Evolutionary conservation across 2,888 invertebrate genomes (phyloP).

Genomic region (Megastigmus dorsalis): DNA sequence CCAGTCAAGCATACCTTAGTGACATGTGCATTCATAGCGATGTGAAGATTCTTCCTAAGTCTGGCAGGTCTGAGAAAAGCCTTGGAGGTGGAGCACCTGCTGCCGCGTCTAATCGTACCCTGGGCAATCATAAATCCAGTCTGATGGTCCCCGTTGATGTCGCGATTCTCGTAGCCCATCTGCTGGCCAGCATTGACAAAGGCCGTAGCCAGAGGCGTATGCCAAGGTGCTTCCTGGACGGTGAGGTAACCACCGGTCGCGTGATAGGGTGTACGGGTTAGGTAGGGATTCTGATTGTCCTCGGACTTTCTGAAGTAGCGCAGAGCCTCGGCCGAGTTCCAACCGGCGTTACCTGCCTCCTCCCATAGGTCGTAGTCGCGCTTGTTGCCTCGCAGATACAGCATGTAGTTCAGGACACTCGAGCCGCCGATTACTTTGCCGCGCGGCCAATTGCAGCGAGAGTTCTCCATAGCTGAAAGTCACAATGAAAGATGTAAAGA

Average conservation of each 20-base stretch:
- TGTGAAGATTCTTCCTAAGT: constrained; percentile 87
- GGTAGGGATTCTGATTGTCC: constrained; percentile 90
- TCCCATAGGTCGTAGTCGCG: constrained; percentile 95
- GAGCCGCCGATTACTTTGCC: constrained; percentile 95
- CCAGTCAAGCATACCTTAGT: constrained; percentile 72
- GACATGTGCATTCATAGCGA: constrained; percentile 88
- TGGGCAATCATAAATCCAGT: constrained; percentile 94
- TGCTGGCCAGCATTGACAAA: constrained; percentile 90
- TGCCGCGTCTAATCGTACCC: constrained; percentile 85
- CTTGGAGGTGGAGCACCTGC: constrained; percentile 91
- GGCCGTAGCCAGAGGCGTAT: constrained; percentile 87
- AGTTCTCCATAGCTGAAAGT: constrained; percentile 89
- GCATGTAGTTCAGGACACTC: constrained; percentile 93
- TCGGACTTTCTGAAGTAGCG: constrained; percentile 94
- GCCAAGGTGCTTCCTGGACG: constrained; percentile 90
- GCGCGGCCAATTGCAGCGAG: constrained; percentile 92
- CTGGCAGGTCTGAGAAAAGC: constrained; percentile 89
- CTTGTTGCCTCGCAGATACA: constrained; percentile 91
- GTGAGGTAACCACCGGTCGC: constrained; percentile 88
- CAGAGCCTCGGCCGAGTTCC: constrained; percentile 87
- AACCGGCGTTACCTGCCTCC: constrained; percentile 88
- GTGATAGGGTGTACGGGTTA: constrained; percentile 87
- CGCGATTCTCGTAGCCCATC: constrained; percentile 89
- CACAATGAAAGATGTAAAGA: no score
- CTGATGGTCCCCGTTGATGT: constrained; percentile 90